phyloP scores from a whole-genome alignment of 2,113 vertebrate genomes.

The Cinclus cinclus region DNA sequence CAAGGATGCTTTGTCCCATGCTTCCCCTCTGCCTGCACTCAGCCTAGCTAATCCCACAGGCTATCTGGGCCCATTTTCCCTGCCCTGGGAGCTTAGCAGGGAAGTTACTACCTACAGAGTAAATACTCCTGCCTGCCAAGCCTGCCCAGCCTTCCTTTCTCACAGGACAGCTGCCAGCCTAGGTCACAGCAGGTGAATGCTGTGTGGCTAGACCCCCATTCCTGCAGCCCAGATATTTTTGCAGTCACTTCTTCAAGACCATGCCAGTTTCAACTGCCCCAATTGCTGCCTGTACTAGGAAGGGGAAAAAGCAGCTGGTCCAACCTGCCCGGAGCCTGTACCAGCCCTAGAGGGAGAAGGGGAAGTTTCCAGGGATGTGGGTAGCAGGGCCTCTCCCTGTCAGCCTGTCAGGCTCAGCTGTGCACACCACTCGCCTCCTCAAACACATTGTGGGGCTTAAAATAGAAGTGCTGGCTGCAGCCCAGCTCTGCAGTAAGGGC shows the following conservation, averaged over 20 bases:
- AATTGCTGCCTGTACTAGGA: not conserved
- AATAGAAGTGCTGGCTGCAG: slow-evolving; percentile 44
- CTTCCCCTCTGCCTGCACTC: not conserved
- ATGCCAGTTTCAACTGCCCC: not conserved
- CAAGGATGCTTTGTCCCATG: not conserved
- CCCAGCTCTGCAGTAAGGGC: slow-evolving; percentile 41
- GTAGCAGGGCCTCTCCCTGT: not conserved
- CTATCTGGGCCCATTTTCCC: not conserved
- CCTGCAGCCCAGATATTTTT: not conserved
- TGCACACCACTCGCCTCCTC: not conserved
- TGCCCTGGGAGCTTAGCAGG: accelerated
- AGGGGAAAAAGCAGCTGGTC: not conserved
- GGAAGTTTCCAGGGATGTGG: not conserved
- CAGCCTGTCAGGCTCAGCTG: accelerated
- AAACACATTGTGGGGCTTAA: slow-evolving; percentile 9
- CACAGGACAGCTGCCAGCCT: not conserved
- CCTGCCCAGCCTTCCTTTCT: not conserved
- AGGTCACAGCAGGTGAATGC: not conserved
- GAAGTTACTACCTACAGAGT: not conserved
- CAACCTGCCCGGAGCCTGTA: not conserved
- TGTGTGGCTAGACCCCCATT: not conserved
- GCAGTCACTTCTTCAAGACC: not conserved
- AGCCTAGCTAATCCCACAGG: not conserved
- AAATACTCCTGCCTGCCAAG: not conserved
- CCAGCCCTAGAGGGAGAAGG: not conserved